Conservation (phyloP, 2,888 invertebrate genomes). For the Iphiclides podalirius region DNA sequence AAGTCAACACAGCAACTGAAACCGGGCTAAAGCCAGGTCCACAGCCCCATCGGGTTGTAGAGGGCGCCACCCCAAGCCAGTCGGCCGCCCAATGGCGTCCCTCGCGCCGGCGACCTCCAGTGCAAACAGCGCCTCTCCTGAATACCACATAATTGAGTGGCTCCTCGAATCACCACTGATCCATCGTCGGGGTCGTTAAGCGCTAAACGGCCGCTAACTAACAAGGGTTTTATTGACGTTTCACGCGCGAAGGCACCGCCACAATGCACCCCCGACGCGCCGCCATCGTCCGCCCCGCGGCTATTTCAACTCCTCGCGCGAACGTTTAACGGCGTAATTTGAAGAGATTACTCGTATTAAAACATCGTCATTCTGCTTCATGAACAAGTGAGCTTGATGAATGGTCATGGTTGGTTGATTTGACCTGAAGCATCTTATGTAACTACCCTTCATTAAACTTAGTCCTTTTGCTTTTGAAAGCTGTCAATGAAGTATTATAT, state of each 20-base stretch:
- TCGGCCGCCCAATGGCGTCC: no score
- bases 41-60: constrained; percentile 35
- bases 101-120: constrained; percentile 41
- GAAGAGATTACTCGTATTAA: no score
- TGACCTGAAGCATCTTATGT: no score
- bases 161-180: constrained; percentile 40
- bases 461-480: no score
- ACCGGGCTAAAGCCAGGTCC: constrained; percentile 22
- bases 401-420: no score
- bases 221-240: constrained; percentile 63
- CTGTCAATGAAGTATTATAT: no score
- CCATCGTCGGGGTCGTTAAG: constrained; percentile 70
- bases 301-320: no score
- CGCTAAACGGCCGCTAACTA: constrained; percentile 56
- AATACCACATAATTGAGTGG: constrained; percentile 67
- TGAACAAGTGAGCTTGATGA: no score
- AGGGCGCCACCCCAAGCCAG: constrained; percentile 40
- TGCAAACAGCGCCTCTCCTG: constrained; percentile 62
- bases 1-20: constrained; percentile 15
- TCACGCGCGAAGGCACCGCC: constrained; percentile 47
- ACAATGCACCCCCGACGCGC: constrained; percentile 17
- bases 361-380: no score
- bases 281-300: no score
- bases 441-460: no score
- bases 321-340: background rate